Evolutionary conservation across 2,888 invertebrate species (phyloP), one percentile per base, ranked within the genome.

Genomic region (Neoitamus cyanurus): DNA sequence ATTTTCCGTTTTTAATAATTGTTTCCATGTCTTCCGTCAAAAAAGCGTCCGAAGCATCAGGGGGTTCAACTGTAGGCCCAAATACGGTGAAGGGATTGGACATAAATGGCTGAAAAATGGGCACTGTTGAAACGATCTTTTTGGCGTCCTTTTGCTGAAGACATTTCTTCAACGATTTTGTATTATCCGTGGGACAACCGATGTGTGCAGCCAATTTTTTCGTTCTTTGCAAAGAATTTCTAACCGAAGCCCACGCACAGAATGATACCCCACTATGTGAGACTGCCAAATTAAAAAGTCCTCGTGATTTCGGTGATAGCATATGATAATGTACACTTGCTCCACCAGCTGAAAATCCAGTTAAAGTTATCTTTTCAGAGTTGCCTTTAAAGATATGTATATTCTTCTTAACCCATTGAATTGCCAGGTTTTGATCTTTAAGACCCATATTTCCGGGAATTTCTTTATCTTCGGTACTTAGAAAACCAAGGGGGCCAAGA

Each of bases 321-420:
- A 94, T 93, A 86, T 96, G 96, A 86, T 95, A 93, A 89, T 96
- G 95, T 0, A 94, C 95, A 87, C 95, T 94, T 3, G 94, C 95
- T 36, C 94, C 95, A 0, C 96, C 96, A 0, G 96, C 94, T 3
- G 96, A 95, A 88, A 93, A 92, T 2, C 96, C 96, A 0, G 93
- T 89, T 2, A 96, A 89, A 0, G 95, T 94, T 42, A 96, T 92
- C 84, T 94, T 94, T 68, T 94, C 92, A 0, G 95, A 93, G 90
- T 96, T 93, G 0, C 96, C 96, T 1, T 95, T 95, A 88, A 96
- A 96, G 88, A 92, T 92, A 87, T 93, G 91, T 85, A 96, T 94
- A 89, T 96, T 95, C 70, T 93, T 90, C 85, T 94, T 93, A 0
- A 95, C 90, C 95, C 95, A 96, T 87, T 93, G 92, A 68, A 96